phyloP scores from a whole-genome alignment of 2,888 invertebrate genomes.

The Crepidodera aurea region DNA sequence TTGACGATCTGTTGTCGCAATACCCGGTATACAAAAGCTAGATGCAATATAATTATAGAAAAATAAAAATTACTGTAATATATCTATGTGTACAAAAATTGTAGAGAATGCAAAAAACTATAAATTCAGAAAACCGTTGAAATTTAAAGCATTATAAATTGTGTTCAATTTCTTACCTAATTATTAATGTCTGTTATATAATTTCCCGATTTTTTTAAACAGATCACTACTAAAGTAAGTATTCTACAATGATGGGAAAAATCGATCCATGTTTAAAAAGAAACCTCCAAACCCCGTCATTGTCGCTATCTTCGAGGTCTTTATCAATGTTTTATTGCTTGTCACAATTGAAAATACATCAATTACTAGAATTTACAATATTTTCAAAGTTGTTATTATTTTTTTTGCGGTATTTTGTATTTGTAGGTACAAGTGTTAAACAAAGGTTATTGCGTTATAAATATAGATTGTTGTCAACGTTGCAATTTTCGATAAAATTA shows the following conservation, averaged over 20 bases:
- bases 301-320: not conserved
- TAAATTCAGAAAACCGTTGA: not conserved
- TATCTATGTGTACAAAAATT: too few species aligned
- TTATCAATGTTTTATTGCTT: slow-evolving; percentile 3
- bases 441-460: not conserved
- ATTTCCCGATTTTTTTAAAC: not conserved
- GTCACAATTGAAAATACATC: not conserved
- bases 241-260: not conserved
- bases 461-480: too few species aligned
- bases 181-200: not conserved
- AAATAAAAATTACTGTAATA: too few species aligned
- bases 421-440: not conserved
- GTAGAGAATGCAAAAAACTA: too few species aligned
- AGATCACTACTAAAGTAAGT: too few species aligned
- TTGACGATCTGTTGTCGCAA: too few species aligned
- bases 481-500: too few species aligned
- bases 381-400: not conserved
- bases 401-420: not conserved
- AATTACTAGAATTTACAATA: not conserved
- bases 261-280: not conserved
- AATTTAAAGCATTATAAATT: not conserved
- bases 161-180: not conserved
- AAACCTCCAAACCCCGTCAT: not conserved
- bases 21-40: too few species aligned
- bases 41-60: too few species aligned